These are phyloP conservation scores for Hemiscyllium ocellatum DNA, from an alignment of 2,113 vertebrate species.

Conservation along the genomic window DNA sequence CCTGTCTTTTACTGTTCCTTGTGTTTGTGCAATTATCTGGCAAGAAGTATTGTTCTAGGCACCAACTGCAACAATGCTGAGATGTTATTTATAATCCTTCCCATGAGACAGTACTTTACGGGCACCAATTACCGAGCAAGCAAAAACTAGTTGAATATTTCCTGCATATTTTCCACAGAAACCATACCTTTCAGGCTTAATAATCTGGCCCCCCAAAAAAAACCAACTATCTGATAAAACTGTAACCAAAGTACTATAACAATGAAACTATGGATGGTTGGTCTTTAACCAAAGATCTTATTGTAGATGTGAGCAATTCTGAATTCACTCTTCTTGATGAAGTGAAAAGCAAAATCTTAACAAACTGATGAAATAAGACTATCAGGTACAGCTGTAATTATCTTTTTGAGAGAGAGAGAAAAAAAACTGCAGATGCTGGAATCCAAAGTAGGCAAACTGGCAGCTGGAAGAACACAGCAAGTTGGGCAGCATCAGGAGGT, in stretches of 20 bases:
- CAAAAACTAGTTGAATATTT: background rate
- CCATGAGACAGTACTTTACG: background rate
- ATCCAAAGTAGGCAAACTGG: too few species aligned
- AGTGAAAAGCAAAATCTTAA: background rate
- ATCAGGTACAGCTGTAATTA: background rate
- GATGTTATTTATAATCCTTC: background rate
- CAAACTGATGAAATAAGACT: background rate
- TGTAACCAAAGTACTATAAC: background rate
- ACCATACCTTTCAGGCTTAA: background rate
- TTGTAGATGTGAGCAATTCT: background rate
- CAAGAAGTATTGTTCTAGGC: background rate
- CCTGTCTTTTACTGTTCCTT: background rate
- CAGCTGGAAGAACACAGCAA: too few species aligned
- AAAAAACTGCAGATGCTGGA: too few species aligned
- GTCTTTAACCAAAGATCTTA: constrained; percentile 20
- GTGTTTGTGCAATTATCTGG: background rate
- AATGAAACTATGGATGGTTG: background rate
- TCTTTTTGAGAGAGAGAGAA: background rate
- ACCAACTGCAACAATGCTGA: background rate
- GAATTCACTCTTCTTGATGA: background rate
- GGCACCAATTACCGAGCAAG: background rate
- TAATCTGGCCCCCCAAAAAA: background rate
- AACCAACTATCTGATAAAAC: background rate
- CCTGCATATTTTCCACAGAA: background rate
- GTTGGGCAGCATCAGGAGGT: too few species aligned